Percentiles rank a stretch among this genome's conserved stretches.
These are phyloP conservation scores for Atractosteus spatula DNA, from an alignment of 2,113 vertebrate genomes.

Conservation along the genomic window DNA sequence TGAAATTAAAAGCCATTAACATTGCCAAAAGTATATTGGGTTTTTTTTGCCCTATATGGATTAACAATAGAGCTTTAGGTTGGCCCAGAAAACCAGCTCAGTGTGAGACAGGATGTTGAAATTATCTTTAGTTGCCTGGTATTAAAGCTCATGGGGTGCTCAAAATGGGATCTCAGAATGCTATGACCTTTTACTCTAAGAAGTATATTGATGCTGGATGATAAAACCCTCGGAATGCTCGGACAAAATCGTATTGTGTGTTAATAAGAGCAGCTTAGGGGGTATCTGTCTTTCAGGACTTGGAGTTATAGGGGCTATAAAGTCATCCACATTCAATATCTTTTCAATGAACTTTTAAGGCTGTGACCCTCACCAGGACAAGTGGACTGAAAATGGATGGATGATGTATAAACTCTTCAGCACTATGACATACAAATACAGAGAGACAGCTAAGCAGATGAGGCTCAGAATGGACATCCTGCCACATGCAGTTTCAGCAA, in stretches of 20 bases:
- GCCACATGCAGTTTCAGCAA: no score
- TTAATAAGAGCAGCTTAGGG: not conserved
- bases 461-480: no score
- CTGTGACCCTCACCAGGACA: no score
- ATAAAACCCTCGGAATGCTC: conserved; percentile 8
- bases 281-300: not conserved
- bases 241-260: conserved; percentile 11
- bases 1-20: not conserved
- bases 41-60: conserved; percentile 14
- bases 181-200: conserved; percentile 14
- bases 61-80: conserved; percentile 11
- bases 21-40: not conserved
- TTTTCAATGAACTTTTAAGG: no score
- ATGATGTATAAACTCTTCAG: no score
- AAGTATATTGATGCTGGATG: conserved; percentile 28
- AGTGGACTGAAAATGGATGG: no score
- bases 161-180: conserved; percentile 22
- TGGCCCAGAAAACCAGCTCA: not conserved
- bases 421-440: no score
- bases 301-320: not conserved
- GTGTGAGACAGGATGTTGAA: conserved; percentile 18
- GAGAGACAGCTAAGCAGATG: no score
- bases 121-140: conserved; percentile 19
- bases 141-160: conserved; percentile 20
- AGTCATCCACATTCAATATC: not conserved